Percentiles rank a stretch among this genome's conserved stretches.
Evolutionary conservation across 2,888 invertebrate genomes (phyloP).

Genomic region (Tetragonula carbonaria): DNA sequence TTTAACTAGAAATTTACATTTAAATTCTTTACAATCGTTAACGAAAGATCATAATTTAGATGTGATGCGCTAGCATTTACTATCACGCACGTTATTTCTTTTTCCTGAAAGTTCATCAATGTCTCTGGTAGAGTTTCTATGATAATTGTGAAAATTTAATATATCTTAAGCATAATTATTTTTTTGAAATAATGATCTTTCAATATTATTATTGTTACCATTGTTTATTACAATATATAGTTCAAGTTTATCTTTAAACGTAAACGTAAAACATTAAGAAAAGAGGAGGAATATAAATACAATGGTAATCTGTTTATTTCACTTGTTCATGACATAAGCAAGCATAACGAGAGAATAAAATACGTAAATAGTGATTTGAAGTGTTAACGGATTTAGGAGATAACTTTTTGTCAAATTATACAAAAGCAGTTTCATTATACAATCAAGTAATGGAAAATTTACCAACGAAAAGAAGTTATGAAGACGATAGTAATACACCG

Average conservation of each 20-base stretch:
- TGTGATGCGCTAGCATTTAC: constrained; percentile 18
- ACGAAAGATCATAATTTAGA: constrained; percentile 27
- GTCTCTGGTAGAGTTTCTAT: constrained; percentile 45
- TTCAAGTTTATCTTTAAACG: neutral
- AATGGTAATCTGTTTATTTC: constrained; percentile 11
- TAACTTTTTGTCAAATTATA: neutral
- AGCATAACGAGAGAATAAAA: neutral
- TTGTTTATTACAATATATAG: neutral
- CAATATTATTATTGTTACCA: constrained; percentile 2
- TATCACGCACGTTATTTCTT: constrained; percentile 18
- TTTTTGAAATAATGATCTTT: neutral
- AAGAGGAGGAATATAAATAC: neutral
- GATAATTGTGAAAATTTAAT: constrained; percentile 13
- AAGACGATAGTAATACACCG: neutral
- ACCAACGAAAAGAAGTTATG: constrained; percentile 31
- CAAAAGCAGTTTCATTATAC: neutral
- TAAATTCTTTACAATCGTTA: constrained; percentile 6
- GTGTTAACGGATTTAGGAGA: neutral
- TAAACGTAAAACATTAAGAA: neutral
- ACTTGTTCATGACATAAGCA: constrained; percentile 45
- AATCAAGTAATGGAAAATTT: constrained; percentile 38
- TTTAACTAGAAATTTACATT: constrained; percentile 34
- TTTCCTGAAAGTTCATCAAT: constrained; percentile 16
- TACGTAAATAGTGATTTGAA: neutral
- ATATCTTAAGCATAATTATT: neutral